These are phyloP conservation scores for Poecilia picta DNA, from an alignment of 2,797 vertebrate genomes.

Conservation along the genomic window DNA sequence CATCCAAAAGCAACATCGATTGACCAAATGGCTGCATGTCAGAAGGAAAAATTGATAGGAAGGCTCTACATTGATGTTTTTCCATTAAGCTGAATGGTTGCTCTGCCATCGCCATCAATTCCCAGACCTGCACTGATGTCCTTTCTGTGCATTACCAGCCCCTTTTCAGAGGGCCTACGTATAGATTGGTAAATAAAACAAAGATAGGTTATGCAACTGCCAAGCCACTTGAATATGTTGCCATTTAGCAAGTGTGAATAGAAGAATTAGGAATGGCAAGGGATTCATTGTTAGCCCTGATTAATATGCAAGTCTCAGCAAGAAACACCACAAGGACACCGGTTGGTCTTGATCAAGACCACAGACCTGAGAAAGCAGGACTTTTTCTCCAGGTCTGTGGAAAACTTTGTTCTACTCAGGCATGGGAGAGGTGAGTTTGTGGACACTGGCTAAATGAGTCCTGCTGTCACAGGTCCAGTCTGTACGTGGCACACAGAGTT, in stretches of 20 bases:
- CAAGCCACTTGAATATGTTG: slow-evolving; percentile 63
- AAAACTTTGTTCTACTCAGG: slow-evolving; percentile 35
- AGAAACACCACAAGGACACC: slow-evolving; percentile 44
- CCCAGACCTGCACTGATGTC: slow-evolving; percentile 20
- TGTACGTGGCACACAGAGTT: slow-evolving; percentile 8
- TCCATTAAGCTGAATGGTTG: slow-evolving; percentile 16
- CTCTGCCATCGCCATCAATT: slow-evolving; percentile 29
- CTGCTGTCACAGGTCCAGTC: slow-evolving; percentile 12
- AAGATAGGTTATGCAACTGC: slow-evolving; percentile 74
- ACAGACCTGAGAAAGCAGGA: too few relatives aligned
- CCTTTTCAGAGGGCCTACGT: slow-evolving; percentile 48
- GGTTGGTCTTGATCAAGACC: slow-evolving; percentile 49
- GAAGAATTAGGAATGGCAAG: slow-evolving; percentile 53
- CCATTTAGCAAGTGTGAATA: slow-evolving; percentile 60
- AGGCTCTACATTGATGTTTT: slow-evolving; percentile 14
- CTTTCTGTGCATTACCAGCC: slow-evolving; percentile 24
- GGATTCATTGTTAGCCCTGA: slow-evolving; percentile 57
- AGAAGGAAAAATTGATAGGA: slow-evolving; percentile 44
- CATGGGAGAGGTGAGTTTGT: not conserved
- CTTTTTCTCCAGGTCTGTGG: slow-evolving; percentile 41
- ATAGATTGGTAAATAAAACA: slow-evolving; percentile 59
- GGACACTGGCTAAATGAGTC: slow-evolving; percentile 9
- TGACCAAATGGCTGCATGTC: slow-evolving; percentile 24
- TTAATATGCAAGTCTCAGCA: slow-evolving; percentile 65
- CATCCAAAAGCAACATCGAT: slow-evolving; percentile 33